Conservation (phyloP, 2,797 vertebrate genomes). For the Crossoptilon crossoptilon region DNA sequence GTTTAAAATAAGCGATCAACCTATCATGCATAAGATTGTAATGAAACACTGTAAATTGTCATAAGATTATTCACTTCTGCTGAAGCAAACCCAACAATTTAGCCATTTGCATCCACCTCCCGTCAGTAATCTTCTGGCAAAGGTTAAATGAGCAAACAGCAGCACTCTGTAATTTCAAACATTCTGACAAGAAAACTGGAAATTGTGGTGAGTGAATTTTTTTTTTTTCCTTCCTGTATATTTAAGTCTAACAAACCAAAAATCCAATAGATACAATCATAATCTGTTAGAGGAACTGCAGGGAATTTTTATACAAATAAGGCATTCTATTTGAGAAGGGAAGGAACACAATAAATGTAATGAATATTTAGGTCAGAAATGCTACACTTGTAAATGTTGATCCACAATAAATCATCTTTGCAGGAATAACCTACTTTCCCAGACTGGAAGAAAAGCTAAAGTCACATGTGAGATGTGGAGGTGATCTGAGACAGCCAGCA, state of each 20-base stretch:
- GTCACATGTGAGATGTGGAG: too few species aligned
- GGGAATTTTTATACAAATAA: conserved; percentile 45
- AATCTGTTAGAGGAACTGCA: not conserved
- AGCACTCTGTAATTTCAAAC: not conserved
- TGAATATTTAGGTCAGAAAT: conserved; percentile 2
- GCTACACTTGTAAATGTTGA: not conserved
- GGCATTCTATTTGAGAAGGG: not conserved
- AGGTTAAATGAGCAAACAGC: not conserved
- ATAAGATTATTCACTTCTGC: not conserved
- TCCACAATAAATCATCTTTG: conserved; percentile 24
- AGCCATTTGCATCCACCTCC: not conserved
- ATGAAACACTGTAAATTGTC: not conserved
- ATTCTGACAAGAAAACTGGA: not conserved
- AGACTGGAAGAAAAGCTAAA: not conserved
- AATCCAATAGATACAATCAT: not conserved
- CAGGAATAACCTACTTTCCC: not conserved
- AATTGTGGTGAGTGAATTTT: not conserved
- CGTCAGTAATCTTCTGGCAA: not conserved
- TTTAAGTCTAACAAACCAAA: not conserved
- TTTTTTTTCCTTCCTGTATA: not conserved
- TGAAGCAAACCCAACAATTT: not conserved
- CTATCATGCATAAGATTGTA: not conserved
- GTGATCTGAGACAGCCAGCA: too few species aligned
- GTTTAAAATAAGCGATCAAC: not conserved
- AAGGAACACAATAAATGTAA: conserved; percentile 19